A percentile compares a stretch with the other conserved stretches of the same genome.
Evolutionary conservation across 92 coral and sea anemone genomes (phyloP).

Genomic region (Palythoa heliodiscus): DNA sequence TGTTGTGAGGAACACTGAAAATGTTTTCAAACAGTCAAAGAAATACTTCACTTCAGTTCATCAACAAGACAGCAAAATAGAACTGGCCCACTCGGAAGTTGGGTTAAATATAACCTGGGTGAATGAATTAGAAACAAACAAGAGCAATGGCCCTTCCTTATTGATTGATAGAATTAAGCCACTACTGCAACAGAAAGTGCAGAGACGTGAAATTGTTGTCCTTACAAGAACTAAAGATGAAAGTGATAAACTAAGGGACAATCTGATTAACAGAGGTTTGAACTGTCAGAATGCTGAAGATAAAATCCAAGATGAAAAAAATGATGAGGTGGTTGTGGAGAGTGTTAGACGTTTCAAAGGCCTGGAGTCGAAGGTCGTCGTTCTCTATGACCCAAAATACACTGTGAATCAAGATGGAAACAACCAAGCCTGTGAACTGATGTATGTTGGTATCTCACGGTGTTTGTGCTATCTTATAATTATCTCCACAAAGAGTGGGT

Average conservation of each 20-base stretch:
- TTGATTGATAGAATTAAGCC: not conserved
- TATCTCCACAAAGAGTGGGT: constrained; percentile 42
- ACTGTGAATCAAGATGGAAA: not conserved
- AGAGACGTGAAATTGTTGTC: constrained; percentile 41
- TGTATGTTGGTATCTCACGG: constrained; percentile 61
- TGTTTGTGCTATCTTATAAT: constrained; percentile 57
- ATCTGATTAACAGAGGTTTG: not conserved
- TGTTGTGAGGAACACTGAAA: constrained; percentile 57
- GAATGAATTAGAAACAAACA: not conserved
- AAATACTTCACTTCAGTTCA: constrained; percentile 28
- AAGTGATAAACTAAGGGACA: not conserved
- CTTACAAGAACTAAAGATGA: not conserved
- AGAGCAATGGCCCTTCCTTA: not conserved
- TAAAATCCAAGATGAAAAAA: not conserved
- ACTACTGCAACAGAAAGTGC: not conserved
- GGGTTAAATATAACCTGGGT: constrained; percentile 48
- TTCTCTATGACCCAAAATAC: constrained; percentile 51
- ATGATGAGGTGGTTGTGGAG: constrained; percentile 22
- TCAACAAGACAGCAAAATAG: not conserved
- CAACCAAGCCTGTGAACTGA: constrained; percentile 32
- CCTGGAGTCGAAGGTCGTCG: constrained; percentile 60
- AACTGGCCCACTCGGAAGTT: constrained; percentile 41
- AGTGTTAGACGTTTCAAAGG: constrained; percentile 68
- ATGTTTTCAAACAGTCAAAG: constrained; percentile 41
- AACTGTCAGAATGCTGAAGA: constrained; percentile 26